Evolutionary conservation across 2,113 vertebrate species (phyloP).

Genomic region (Anguilla rostrata): DNA sequence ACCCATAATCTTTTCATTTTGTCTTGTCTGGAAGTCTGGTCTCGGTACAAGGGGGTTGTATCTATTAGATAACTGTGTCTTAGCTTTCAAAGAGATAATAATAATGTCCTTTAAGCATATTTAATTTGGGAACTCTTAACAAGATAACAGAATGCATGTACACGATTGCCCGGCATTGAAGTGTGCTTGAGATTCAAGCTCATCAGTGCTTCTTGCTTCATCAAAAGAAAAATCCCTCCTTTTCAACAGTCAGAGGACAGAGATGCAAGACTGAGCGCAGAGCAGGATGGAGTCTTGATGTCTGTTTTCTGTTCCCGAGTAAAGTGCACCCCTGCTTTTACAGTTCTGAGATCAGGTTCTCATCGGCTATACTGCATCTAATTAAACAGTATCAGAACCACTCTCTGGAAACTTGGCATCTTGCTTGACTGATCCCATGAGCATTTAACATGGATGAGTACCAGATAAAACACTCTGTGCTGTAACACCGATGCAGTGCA

Average conservation of each 20-base stretch:
- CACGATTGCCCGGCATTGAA: background rate
- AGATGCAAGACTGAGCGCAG: background rate
- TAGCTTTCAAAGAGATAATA: background rate
- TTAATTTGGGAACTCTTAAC: slow-evolving; percentile 11
- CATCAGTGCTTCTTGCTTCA: background rate
- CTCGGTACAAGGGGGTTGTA: background rate
- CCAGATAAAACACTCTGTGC: too few relatives aligned
- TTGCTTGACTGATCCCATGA: too few relatives aligned
- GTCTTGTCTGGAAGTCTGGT: background rate
- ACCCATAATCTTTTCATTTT: background rate
- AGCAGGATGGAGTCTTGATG: background rate
- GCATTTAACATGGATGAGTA: too few relatives aligned
- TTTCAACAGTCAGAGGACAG: background rate
- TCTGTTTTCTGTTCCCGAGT: background rate
- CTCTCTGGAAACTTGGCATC: background rate
- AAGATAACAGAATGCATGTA: background rate
- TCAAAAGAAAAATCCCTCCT: background rate
- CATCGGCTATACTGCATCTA: background rate
- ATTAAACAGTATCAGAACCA: background rate
- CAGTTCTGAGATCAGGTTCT: background rate
- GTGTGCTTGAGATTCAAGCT: background rate
- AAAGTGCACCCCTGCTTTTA: background rate
- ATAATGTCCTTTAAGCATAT: background rate
- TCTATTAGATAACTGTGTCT: background rate
- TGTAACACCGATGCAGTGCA: too few relatives aligned